These are phyloP conservation scores for Cyclura pinguis DNA, from an alignment of 2,797 vertebrate genomes.

Conservation along the genomic window DNA sequence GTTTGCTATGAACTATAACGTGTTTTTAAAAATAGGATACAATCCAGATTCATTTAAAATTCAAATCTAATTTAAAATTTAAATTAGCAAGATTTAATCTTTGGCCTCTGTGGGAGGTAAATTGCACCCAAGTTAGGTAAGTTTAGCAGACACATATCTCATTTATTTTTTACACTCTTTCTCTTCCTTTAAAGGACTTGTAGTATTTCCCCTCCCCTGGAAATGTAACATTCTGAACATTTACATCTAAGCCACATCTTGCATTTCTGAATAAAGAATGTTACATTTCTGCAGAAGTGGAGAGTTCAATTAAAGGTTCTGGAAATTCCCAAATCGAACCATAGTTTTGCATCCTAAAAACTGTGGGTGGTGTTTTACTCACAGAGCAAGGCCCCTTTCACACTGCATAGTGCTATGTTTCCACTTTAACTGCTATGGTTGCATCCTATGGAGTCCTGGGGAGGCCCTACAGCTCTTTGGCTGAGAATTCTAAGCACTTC, in stretches of 20 bases:
- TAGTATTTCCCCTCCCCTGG: background rate
- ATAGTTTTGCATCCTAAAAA: too few relatives aligned
- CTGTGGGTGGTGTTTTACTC: too few relatives aligned
- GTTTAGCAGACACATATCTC: background rate
- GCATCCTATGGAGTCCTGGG: too few relatives aligned
- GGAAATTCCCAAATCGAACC: too few relatives aligned
- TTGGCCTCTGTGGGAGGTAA: background rate
- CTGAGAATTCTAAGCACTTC: too few relatives aligned
- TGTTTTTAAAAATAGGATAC: slow-evolving; percentile 6
- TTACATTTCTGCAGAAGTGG: background rate
- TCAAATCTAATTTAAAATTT: background rate
- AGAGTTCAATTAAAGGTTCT: background rate
- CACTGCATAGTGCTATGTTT: too few relatives aligned
- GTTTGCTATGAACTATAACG: slow-evolving; percentile 5
- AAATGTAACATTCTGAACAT: background rate
- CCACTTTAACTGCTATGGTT: too few relatives aligned
- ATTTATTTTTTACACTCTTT: background rate
- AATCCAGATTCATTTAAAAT: slow-evolving; percentile 6
- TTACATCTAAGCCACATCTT: background rate
- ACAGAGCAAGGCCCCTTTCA: too few relatives aligned
- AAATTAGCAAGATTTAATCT: background rate
- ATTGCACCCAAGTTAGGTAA: background rate
- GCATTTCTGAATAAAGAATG: background rate
- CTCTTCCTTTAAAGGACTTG: background rate
- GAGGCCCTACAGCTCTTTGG: too few relatives aligned